Conservation (phyloP, 2,113 vertebrate genomes). For the Vulpes vulpes region DNA sequence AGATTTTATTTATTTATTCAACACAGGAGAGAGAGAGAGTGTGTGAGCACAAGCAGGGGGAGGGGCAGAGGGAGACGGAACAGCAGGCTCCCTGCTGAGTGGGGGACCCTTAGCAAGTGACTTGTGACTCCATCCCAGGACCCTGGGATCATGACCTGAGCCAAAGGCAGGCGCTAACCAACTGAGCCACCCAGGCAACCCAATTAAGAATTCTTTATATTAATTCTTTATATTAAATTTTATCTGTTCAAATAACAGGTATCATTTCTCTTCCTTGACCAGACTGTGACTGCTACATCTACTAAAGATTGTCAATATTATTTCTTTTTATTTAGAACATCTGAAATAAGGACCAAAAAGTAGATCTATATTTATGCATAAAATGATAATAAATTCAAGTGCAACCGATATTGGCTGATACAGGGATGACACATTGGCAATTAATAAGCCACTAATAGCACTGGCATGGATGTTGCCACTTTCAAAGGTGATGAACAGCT, state of each 20-base stretch:
- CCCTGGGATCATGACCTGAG: too few relatives aligned
- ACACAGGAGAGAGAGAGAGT: too few relatives aligned
- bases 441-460: background rate
- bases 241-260: background rate
- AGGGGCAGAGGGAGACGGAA: too few relatives aligned
- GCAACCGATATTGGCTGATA: too few relatives aligned
- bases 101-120: too few relatives aligned
- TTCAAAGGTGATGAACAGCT: background rate
- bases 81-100: too few relatives aligned
- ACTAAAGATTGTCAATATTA: background rate
- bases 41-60: too few relatives aligned
- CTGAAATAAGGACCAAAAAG: background rate
- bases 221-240: background rate
- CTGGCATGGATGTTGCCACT: background rate
- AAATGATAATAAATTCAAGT: background rate
- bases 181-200: too few relatives aligned
- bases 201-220: too few relatives aligned
- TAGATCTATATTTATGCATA: background rate
- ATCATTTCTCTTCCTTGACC: background rate
- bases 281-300: background rate
- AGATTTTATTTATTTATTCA: too few relatives aligned
- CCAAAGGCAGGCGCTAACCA: too few relatives aligned
- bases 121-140: too few relatives aligned
- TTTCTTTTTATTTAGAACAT: background rate
- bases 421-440: fast-evolving